These are phyloP conservation scores for Mormyrus hasselquistii DNA, from an alignment of 2,797 vertebrate genomes.

Conservation along the genomic window DNA sequence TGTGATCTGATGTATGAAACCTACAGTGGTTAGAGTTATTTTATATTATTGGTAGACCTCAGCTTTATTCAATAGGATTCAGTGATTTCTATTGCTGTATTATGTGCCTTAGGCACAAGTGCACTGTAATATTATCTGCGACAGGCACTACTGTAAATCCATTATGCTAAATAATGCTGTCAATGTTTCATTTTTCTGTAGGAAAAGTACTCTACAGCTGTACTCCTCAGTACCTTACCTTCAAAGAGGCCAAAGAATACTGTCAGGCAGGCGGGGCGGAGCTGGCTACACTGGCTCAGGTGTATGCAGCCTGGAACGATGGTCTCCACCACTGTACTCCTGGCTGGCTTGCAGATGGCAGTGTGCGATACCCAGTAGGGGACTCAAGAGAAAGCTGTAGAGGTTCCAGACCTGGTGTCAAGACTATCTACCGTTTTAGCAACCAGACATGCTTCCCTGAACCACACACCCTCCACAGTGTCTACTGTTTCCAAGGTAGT, in stretches of 20 bases:
- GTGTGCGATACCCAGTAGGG: conserved; percentile 85
- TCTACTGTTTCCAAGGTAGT: conserved; percentile 83
- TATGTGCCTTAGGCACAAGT: not conserved
- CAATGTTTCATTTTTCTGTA: conserved; percentile 36
- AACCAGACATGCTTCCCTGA: conserved; percentile 92
- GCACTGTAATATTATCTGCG: not conserved
- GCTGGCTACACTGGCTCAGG: conserved; percentile 77
- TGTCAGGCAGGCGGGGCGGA: conserved; percentile 65
- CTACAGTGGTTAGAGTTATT: not conserved
- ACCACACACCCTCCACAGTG: conserved; percentile 67
- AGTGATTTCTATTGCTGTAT: not conserved
- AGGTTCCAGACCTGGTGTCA: conserved; percentile 74
- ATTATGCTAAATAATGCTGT: not conserved
- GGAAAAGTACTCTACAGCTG: conserved; percentile 79
- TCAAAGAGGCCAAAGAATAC: conserved; percentile 68
- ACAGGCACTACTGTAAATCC: not conserved
- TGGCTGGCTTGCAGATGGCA: conserved; percentile 87
- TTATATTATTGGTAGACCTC: not conserved
- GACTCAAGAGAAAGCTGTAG: conserved; percentile 81
- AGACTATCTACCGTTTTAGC: conserved; percentile 79
- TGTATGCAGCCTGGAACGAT: conserved; percentile 80
- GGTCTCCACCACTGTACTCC: conserved; percentile 85
- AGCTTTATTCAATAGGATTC: not conserved
- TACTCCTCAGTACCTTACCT: conserved; percentile 63
- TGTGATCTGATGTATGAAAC: not conserved